A percentile compares a stretch with the other conserved stretches of the same genome.
Conservation (phyloP, 2,113 vertebrate species). For the Hucho hucho region DNA sequence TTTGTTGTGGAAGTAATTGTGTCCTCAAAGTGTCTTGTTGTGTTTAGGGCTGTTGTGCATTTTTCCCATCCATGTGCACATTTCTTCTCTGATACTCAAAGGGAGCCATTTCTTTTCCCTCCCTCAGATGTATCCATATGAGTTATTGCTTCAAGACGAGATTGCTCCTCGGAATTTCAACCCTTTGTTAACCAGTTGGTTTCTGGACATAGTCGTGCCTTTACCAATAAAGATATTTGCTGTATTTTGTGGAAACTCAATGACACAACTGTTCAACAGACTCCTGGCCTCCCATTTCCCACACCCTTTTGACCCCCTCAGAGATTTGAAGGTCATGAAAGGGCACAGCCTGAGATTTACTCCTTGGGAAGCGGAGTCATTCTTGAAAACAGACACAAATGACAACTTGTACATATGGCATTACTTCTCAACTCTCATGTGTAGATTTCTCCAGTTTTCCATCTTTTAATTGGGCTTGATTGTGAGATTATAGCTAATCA, state of each 20-base stretch:
- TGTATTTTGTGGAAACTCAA: slow-evolving; percentile 60
- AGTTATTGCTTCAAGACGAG: slow-evolving; percentile 41
- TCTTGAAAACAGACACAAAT: slow-evolving; percentile 31
- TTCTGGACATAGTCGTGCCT: slow-evolving; percentile 43
- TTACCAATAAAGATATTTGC: slow-evolving; percentile 26
- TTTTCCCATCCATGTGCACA: slow-evolving; percentile 51
- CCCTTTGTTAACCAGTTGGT: slow-evolving; percentile 35
- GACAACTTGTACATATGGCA: neutral
- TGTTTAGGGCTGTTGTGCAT: slow-evolving; percentile 53
- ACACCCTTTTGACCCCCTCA: slow-evolving; percentile 63
- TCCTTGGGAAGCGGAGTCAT: slow-evolving; percentile 62
- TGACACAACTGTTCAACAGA: slow-evolving; percentile 69
- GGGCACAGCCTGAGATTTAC: slow-evolving; percentile 57
- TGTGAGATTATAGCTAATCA: neutral
- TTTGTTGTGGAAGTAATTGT: slow-evolving; percentile 66
- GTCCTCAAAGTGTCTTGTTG: slow-evolving; percentile 46
- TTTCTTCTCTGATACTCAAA: slow-evolving; percentile 43
- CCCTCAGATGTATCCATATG: slow-evolving; percentile 51
- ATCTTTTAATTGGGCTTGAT: neutral
- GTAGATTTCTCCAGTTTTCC: neutral
- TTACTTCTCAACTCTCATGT: slow-evolving; percentile 18
- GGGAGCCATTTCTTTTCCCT: slow-evolving; percentile 5
- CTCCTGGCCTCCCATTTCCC: slow-evolving; percentile 66
- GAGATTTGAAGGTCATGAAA: slow-evolving; percentile 72
- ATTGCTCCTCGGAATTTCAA: slow-evolving; percentile 33